Evolutionary conservation across 2,113 vertebrate species (phyloP), one percentile per base, ranked within the genome.

Genomic region (Nesoenas mayeri): DNA sequence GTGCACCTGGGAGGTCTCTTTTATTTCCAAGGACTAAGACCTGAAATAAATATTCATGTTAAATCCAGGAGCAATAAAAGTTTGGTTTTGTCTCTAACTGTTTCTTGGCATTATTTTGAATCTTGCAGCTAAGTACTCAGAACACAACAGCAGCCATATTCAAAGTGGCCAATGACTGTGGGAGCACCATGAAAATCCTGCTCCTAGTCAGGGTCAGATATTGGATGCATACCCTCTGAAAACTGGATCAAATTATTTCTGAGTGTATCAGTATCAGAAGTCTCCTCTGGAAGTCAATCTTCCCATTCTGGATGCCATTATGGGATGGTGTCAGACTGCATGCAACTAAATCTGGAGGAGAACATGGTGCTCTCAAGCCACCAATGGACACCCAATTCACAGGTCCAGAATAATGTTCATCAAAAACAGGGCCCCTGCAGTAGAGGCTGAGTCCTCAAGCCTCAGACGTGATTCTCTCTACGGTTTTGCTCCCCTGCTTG

Each of bases 21-120:
- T 99, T 99, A 98, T 99, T 99, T 91, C 99, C 99, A 60, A 99
- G 98, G 40, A 99, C 98, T 97, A 99, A 97, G 83, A 99, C 98
- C 99, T 99, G 87, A 79, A 96, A 96, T 84, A 70, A 79, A 89
- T 61, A 70, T 32, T 36, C 48, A 58, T n/a, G 36, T 65, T 61
- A 92, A 88, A 78, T 66, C 14, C 38, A 92, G n/a, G 12, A 61
- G 4, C 16, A 53, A 58, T 31, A 11, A 7, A 64, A 73, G 10
- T 10, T 66, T 70, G 6, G 44, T 74, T 89, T 77, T 66, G 15
- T 56, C 38, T 83, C 64, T 82, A 80, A 60, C 14, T 31, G 36
- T 62, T 57, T 75, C 10, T 29, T 79, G 9, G 3, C 36, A 72
- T 58, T 91, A 71, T 42, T 87, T 65, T 86, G 18, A 11, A 77